Conservation (phyloP, 2,888 invertebrate species). For the Cynaeus angustus region DNA sequence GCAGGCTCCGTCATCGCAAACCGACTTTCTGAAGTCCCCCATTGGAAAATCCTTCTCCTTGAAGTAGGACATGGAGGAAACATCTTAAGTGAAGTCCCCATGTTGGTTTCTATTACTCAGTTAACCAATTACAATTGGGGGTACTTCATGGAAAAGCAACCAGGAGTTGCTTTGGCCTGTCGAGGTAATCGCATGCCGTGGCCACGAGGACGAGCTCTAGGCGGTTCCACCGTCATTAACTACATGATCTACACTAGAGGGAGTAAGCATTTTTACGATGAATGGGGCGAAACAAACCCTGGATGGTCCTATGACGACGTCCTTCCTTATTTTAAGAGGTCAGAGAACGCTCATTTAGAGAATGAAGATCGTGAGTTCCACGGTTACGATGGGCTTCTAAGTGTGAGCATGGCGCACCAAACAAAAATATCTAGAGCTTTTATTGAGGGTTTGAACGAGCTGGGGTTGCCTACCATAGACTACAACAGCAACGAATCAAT, state of each 20-base stretch:
- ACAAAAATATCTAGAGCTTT: conserved; percentile 67
- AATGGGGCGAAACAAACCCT: conserved; percentile 79
- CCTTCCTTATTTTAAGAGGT: conserved; percentile 75
- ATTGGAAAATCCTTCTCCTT: conserved; percentile 65
- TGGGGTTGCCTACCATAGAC: conserved; percentile 71
- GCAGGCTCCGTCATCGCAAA: conserved; percentile 73
- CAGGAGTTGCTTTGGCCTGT: conserved; percentile 62
- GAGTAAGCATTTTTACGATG: conserved; percentile 81
- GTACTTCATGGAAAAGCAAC: conserved; percentile 75
- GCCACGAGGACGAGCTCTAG: conserved; percentile 76
- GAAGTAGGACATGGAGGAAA: conserved; percentile 57
- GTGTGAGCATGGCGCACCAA: conserved; percentile 76
- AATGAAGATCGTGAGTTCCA: conserved; percentile 73
- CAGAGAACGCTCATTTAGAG: conserved; percentile 69
- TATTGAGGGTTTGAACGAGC: conserved; percentile 67
- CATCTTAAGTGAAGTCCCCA: conserved; percentile 64
- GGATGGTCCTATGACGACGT: conserved; percentile 75
- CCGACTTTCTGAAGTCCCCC: conserved; percentile 71
- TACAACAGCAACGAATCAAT: conserved; percentile 66
- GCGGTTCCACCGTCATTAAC: conserved; percentile 71
- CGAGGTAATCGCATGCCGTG: conserved; percentile 69
- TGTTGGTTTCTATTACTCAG: conserved; percentile 73
- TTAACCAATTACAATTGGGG: conserved; percentile 77
- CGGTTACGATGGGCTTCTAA: conserved; percentile 76
- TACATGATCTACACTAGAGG: conserved; percentile 77